These are phyloP conservation scores for Conger conger DNA, from an alignment of 2,113 vertebrate species.

Conservation along the genomic window DNA sequence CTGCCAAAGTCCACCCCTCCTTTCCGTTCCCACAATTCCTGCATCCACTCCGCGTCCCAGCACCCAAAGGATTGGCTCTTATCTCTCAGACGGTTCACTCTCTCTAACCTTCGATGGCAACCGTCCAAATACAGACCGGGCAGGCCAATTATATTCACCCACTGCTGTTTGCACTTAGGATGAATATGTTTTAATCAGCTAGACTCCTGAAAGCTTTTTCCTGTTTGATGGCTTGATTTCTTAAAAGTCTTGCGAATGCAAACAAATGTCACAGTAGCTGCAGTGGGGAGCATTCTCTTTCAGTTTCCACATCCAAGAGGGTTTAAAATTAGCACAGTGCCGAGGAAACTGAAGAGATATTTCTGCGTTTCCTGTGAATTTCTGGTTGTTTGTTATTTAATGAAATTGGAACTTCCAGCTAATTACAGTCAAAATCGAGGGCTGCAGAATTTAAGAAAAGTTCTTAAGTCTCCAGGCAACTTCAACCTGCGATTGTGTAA, in stretches of 20 bases:
- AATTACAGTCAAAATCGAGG: conserved; percentile 1
- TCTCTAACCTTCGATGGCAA: conserved; percentile 3
- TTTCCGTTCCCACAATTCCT: background rate
- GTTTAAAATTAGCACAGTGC: background rate
- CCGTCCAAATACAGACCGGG: background rate
- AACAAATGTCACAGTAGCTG: background rate
- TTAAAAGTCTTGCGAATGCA: background rate
- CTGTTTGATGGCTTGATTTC: background rate
- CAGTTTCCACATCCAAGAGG: background rate
- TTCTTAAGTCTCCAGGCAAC: background rate
- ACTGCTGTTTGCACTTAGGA: background rate
- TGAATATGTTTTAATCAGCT: background rate
- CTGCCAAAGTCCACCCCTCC: background rate
- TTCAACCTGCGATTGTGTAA: background rate
- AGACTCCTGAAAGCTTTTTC: background rate
- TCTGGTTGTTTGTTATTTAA: background rate
- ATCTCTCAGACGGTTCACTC: background rate
- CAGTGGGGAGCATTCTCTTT: background rate
- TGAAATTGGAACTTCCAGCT: background rate
- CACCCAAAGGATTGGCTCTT: background rate
- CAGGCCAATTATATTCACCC: background rate
- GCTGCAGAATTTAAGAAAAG: conserved; percentile 14
- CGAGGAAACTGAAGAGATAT: background rate
- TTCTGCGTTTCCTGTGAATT: background rate
- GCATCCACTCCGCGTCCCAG: background rate